These are phyloP conservation scores for Salpingus planirostris DNA, from an alignment of 2,888 invertebrate species.

Conservation along the genomic window DNA sequence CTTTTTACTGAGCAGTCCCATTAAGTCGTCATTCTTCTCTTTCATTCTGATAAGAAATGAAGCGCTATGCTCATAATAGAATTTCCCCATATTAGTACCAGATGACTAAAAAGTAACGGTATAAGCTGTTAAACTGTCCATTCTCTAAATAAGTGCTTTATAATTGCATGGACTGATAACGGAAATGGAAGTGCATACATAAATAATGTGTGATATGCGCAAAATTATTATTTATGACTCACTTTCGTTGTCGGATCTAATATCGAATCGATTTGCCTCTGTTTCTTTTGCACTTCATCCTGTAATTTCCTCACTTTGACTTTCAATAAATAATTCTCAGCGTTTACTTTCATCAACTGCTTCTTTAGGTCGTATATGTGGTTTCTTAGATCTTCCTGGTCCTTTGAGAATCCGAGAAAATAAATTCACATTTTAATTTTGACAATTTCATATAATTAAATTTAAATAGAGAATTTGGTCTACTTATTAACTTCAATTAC, in stretches of 20 bases:
- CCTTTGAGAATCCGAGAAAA: no score
- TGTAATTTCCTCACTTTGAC: slow-evolving; percentile 16
- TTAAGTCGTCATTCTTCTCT: slow-evolving; percentile 13
- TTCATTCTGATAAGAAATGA: slow-evolving; percentile 14
- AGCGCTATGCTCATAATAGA: slow-evolving; percentile 13
- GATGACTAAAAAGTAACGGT: slow-evolving; percentile 5
- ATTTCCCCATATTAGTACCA: slow-evolving; percentile 9
- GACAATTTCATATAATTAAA: no score
- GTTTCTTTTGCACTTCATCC: slow-evolving; percentile 12
- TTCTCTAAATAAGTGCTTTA: neutral
- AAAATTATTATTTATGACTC: neutral
- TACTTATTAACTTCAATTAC: no score
- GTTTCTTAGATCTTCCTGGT: slow-evolving; percentile 14
- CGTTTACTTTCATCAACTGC: slow-evolving; percentile 10
- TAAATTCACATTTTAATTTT: no score
- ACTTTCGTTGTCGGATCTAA: slow-evolving; percentile 14
- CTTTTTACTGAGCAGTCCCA: slow-evolving; percentile 12
- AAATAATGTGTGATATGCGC: neutral
- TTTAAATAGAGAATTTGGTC: no score
- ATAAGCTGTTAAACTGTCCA: neutral
- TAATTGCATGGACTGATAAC: slow-evolving; percentile 3
- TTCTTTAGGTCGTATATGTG: slow-evolving; percentile 16
- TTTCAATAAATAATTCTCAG: slow-evolving; percentile 16
- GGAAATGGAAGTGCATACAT: neutral
- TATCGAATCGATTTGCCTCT: slow-evolving; percentile 15